Evolutionary conservation across 2,113 vertebrate genomes (phyloP).

Genomic region (Ahaetulla prasina): DNA sequence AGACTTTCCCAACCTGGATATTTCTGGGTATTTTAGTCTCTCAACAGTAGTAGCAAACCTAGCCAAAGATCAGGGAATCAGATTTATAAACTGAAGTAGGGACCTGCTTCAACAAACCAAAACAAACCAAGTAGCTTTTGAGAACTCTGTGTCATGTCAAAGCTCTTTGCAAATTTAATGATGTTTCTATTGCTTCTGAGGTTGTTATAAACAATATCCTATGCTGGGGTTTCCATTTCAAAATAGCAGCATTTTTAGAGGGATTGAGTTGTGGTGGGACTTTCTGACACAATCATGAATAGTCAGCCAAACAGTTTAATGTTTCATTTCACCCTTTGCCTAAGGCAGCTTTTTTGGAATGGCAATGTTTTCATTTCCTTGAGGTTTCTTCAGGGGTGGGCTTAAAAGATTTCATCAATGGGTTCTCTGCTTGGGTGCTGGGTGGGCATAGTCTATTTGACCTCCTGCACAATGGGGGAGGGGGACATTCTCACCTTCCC

Average conservation of each 20-base stretch:
- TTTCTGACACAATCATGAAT: background rate
- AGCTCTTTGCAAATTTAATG: background rate
- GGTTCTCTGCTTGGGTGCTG: too few relatives aligned
- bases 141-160: background rate
- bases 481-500: too few relatives aligned
- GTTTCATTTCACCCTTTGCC: background rate
- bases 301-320: background rate
- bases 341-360: background rate
- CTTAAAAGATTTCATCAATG: too few relatives aligned
- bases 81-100: background rate
- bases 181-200: background rate
- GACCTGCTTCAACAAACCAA: background rate
- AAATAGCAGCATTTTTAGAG: background rate
- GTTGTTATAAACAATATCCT: background rate
- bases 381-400: too few relatives aligned
- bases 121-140: background rate
- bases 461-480: too few relatives aligned
- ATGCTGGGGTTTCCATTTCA: background rate
- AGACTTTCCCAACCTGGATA: background rate
- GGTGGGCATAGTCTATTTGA: too few relatives aligned
- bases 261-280: background rate
- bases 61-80: background rate
- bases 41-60: background rate
- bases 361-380: background rate
- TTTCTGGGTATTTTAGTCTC: background rate